Evolutionary conservation across 2,797 vertebrate species (phyloP).

Genomic region (Sebastes melanostomus): DNA sequence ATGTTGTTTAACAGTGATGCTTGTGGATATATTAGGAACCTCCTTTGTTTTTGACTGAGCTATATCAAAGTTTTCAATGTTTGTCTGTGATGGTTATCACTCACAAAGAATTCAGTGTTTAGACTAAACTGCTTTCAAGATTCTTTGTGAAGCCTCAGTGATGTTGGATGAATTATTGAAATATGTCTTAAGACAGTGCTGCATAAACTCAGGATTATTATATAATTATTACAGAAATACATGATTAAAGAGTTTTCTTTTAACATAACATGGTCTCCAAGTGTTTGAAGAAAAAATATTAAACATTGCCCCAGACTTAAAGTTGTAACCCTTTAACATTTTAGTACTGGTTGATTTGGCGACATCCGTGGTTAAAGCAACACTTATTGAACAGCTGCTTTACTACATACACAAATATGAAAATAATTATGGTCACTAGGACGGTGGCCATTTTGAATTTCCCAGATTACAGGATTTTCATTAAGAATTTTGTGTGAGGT

Average conservation of each 20-base stretch:
- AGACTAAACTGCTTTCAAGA: neutral
- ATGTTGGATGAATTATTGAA: neutral
- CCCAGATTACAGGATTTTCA: neutral
- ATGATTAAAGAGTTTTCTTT: constrained; percentile 23
- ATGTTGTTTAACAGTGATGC: neutral
- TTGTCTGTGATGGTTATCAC: neutral
- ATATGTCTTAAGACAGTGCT: neutral
- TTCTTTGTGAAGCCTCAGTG: neutral
- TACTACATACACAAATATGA: too few relatives aligned
- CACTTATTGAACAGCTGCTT: too few relatives aligned
- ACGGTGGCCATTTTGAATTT: too few relatives aligned
- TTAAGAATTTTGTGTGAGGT: neutral
- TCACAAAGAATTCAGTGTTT: neutral
- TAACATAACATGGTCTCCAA: neutral
- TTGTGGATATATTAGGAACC: neutral
- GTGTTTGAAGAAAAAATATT: neutral
- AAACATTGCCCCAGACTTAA: neutral
- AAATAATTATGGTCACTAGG: too few relatives aligned
- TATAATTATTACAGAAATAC: neutral
- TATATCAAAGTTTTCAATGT: neutral
- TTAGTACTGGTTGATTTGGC: neutral
- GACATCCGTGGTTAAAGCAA: neutral
- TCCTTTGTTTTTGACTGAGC: neutral
- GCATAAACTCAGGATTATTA: neutral
- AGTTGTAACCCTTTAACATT: neutral